Conservation (phyloP, 2,797 vertebrate species). For the Decapterus maruadsi region DNA sequence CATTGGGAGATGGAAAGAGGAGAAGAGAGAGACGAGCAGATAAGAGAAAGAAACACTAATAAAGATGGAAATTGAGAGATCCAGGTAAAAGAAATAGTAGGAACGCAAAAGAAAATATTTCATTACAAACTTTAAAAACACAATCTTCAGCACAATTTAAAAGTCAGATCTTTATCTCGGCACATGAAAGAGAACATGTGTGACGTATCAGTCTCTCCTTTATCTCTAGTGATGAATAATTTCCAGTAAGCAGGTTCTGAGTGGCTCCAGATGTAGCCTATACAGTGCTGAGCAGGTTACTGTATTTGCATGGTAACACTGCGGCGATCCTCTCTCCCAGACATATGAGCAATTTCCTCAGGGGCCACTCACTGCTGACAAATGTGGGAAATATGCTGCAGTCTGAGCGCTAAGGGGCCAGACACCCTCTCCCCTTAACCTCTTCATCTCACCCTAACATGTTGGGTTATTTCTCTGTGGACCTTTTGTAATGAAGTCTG, state of each 20-base stretch:
- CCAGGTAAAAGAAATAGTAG: background rate
- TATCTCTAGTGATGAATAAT: conserved; percentile 61
- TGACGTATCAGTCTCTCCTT: conserved; percentile 37
- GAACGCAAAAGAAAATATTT: background rate
- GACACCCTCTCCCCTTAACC: conserved; percentile 33
- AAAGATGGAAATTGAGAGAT: background rate
- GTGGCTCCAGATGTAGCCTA: conserved; percentile 78
- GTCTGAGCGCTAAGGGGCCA: conserved; percentile 52
- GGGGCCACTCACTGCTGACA: conserved; percentile 69
- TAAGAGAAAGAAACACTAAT: background rate
- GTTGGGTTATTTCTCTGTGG: background rate
- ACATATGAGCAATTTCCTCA: conserved; percentile 76
- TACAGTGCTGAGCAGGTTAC: conserved; percentile 50
- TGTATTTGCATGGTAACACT: conserved; percentile 53
- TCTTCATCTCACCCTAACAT: conserved; percentile 29
- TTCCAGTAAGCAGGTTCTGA: conserved; percentile 72
- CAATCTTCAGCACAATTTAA: background rate
- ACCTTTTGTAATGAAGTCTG: background rate
- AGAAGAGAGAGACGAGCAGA: background rate
- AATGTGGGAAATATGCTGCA: conserved; percentile 81
- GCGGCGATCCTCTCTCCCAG: conserved; percentile 57
- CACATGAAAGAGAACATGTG: conserved; percentile 41
- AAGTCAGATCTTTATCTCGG: conserved; percentile 30
- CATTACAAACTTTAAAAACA: background rate
- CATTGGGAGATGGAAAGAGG: conserved; percentile 11